Percentiles rank a stretch among this genome's conserved stretches.
These are phyloP conservation scores for Genyomyrus donnyi DNA, from an alignment of 2,113 vertebrate genomes.

Conservation along the genomic window DNA sequence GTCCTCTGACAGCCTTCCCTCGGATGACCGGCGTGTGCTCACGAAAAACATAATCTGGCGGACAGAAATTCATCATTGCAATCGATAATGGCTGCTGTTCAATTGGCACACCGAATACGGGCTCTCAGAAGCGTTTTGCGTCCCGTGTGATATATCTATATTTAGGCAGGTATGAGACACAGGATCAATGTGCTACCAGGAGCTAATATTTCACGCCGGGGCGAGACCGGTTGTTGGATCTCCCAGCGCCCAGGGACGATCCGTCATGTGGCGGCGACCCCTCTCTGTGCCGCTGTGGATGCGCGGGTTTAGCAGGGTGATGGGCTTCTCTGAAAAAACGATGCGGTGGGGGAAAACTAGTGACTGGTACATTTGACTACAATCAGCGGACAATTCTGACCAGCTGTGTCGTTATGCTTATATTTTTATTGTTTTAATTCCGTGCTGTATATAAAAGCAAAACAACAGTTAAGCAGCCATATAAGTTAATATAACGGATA, in stretches of 20 bases:
- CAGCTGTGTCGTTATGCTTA: not conserved
- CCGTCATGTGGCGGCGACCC: conserved; percentile 8
- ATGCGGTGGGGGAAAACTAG: too few relatives aligned
- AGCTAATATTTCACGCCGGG: conserved; percentile 48
- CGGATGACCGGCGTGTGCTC: conserved; percentile 12
- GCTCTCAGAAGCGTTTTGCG: conserved; percentile 29
- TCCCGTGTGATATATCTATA: conserved; percentile 46
- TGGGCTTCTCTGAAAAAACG: conserved; percentile 10
- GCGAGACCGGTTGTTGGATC: conserved; percentile 26
- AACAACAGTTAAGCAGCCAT: not conserved
- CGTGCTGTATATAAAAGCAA: not conserved
- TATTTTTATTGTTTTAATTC: not conserved
- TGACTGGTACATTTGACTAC: not conserved
- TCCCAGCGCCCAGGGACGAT: conserved; percentile 20
- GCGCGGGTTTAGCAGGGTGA: conserved; percentile 29
- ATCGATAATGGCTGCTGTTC: conserved; percentile 38
- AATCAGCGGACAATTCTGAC: not conserved
- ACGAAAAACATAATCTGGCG: conserved; percentile 24
- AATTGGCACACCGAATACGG: conserved; percentile 34
- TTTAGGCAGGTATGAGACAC: conserved; percentile 39
- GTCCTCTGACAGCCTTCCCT: conserved; percentile 39
- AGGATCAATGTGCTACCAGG: conserved; percentile 50
- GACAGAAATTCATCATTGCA: conserved; percentile 44
- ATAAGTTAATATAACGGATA: not conserved
- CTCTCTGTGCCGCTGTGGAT: not conserved